phyloP scores from a whole-genome alignment of 2,888 invertebrate genomes.

The Leucoma salicis region DNA sequence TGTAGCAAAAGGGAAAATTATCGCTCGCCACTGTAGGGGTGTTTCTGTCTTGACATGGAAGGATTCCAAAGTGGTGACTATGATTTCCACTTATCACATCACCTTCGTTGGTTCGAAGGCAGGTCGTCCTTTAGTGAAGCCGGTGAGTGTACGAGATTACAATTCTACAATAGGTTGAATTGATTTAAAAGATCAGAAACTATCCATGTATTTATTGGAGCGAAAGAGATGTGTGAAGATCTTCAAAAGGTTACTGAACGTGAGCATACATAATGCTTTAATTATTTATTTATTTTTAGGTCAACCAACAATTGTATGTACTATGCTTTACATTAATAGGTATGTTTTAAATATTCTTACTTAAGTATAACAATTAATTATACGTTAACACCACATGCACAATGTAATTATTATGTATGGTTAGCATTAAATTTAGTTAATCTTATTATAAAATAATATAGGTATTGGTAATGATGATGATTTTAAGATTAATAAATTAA shows the following conservation, averaged over 20 bases:
- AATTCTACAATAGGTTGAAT: slow-evolving; percentile 1
- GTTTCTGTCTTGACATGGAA: slow-evolving; percentile 9
- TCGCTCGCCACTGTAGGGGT: slow-evolving; percentile 5
- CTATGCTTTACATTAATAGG: too few species aligned
- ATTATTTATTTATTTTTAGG: too few species aligned
- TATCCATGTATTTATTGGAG: slow-evolving; percentile 2
- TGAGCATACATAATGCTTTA: background rate
- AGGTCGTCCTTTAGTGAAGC: background rate
- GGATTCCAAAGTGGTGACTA: slow-evolving; percentile 7
- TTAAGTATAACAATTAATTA: too few species aligned
- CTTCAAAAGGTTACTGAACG: slow-evolving; percentile 1
- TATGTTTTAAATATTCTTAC: too few species aligned
- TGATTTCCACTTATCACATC: slow-evolving; percentile 11
- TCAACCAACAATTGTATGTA: too few species aligned
- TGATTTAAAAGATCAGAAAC: slow-evolving; percentile 5
- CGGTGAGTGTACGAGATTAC: background rate
- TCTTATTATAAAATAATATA: too few species aligned
- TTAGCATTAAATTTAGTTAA: too few species aligned
- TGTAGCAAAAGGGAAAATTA: background rate
- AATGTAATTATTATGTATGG: too few species aligned
- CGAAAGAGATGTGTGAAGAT: slow-evolving; percentile 2
- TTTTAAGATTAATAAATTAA: too few species aligned
- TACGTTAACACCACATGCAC: too few species aligned
- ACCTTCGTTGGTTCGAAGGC: background rate
- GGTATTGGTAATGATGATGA: too few species aligned